These are phyloP conservation scores for Alviniconcha strummeri DNA, from an alignment of 2,888 invertebrate species.

Conservation along the genomic window DNA sequence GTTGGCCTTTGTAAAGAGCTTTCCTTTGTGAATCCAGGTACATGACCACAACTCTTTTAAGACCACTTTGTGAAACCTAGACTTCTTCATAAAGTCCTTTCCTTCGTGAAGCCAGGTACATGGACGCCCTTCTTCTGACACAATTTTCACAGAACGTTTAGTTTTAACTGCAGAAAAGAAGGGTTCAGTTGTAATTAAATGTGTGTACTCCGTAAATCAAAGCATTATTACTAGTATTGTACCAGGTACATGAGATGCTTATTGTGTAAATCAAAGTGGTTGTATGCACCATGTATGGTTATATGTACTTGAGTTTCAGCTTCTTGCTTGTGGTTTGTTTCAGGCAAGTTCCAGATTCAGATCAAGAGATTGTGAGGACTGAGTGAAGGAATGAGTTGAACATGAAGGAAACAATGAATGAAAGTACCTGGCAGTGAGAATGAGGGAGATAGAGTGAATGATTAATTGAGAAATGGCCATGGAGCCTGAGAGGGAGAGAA, in stretches of 20 bases:
- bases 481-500: background rate
- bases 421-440: background rate
- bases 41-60: too few species aligned
- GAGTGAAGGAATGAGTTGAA: background rate
- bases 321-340: slow-evolving; percentile 38
- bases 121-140: too few species aligned
- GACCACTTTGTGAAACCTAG: too few species aligned
- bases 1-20: too few species aligned
- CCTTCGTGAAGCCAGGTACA: background rate
- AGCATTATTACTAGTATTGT: background rate
- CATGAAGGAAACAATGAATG: background rate
- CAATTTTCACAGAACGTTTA: too few species aligned
- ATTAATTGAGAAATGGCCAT: background rate
- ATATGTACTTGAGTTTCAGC: background rate
- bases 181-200: background rate
- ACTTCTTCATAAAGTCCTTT: background rate
- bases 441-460: background rate
- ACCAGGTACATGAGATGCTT: background rate
- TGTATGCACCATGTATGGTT: background rate
- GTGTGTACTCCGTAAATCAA: background rate
- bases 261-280: background rate
- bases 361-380: slow-evolving; percentile 59
- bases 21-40: too few species aligned
- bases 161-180: too few species aligned
- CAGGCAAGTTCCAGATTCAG: slow-evolving; percentile 71